A percentile compares a stretch with the other conserved stretches of the same genome.
These are phyloP conservation scores for Cyrtorhinus lividipennis DNA, from an alignment of 1,140 invertebrate genomes.

Conservation along the genomic window DNA sequence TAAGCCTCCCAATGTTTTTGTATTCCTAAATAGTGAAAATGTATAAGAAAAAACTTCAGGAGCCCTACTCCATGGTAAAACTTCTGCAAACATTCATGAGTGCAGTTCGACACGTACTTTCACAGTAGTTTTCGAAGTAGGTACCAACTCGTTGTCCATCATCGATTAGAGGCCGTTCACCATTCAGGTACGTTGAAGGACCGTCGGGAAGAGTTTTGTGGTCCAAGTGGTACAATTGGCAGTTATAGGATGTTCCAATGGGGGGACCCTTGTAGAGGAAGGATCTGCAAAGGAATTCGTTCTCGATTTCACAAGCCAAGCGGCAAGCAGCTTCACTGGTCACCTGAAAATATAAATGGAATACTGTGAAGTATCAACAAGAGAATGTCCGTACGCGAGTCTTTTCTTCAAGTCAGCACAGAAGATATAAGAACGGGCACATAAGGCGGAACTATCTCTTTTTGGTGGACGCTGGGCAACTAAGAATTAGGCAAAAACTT, in stretches of 20 bases:
- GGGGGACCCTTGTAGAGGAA: conserved; percentile 69
- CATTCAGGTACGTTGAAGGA: conserved; percentile 73
- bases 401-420: no score
- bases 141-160: conserved; percentile 75
- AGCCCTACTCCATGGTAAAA: no score
- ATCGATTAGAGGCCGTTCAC: conserved; percentile 75
- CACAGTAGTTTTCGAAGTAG: conserved; percentile 81
- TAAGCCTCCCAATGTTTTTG: no score
- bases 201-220: conserved; percentile 83
- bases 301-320: conserved; percentile 79
- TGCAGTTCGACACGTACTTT: no score
- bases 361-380: neutral
- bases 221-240: conserved; percentile 81
- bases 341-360: conserved; percentile 35
- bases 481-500: no score
- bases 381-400: neutral
- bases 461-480: no score
- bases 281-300: conserved; percentile 82
- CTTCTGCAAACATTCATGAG: no score
- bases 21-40: no score
- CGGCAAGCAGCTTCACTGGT: conserved; percentile 69
- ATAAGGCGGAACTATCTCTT: no score
- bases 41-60: no score
- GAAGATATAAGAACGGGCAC: no score
- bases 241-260: conserved; percentile 65